These are phyloP conservation scores for Crotophaga sulcirostris DNA, from an alignment of 2,113 vertebrate species.

Conservation along the genomic window DNA sequence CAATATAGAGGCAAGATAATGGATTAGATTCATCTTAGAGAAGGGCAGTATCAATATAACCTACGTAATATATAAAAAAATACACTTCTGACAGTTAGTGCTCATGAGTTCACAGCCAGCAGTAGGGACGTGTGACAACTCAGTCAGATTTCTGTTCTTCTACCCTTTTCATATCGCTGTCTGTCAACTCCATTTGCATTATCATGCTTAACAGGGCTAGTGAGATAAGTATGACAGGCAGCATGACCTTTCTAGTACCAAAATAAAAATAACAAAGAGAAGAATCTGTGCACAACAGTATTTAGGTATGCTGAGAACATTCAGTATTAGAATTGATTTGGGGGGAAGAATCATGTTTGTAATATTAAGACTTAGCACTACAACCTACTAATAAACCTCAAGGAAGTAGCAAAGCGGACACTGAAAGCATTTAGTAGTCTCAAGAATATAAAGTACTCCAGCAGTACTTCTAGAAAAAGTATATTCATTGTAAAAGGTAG, in stretches of 20 bases:
- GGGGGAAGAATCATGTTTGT: not conserved
- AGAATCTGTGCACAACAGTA: not conserved
- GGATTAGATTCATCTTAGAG: not conserved
- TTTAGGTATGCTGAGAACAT: conserved; percentile 3
- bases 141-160: conserved; percentile 16
- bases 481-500: not conserved
- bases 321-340: not conserved
- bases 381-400: not conserved
- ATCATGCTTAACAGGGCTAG: conserved; percentile 18
- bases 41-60: not conserved
- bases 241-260: conserved; percentile 45
- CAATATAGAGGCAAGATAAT: not conserved
- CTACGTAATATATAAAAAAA: not conserved
- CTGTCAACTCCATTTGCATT: conserved; percentile 46
- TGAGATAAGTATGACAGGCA: conserved; percentile 52
- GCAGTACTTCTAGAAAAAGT: not conserved
- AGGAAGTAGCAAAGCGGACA: not conserved
- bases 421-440: not conserved
- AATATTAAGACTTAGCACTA: not conserved
- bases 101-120: not conserved
- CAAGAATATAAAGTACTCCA: not conserved
- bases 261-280: conserved; percentile 48
- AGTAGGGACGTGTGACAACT: not conserved
- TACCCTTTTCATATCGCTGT: conserved; percentile 46
- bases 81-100: not conserved